A percentile compares a stretch with the other conserved stretches of the same genome.
phyloP scores from a whole-genome alignment of 2,888 invertebrate genomes.

The Allolobophora icterica region DNA sequence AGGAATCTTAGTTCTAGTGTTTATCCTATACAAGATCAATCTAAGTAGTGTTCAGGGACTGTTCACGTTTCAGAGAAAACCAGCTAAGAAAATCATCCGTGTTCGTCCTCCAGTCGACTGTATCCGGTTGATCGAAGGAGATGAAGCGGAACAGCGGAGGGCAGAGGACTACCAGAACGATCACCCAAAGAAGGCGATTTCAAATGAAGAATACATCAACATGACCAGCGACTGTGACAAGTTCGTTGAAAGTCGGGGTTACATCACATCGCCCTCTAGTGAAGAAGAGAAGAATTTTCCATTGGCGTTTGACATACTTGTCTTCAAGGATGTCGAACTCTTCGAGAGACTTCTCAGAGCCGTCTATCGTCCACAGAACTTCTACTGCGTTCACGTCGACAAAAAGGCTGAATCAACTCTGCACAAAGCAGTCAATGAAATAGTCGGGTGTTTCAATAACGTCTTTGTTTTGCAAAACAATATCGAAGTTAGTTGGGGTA shows the following conservation, averaged over 20 bases:
- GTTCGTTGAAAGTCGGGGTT: neutral
- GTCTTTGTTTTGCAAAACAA: conserved; percentile 33
- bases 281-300: conserved; percentile 39
- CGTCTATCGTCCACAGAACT: conserved; percentile 48
- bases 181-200: neutral
- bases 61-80: too few species aligned
- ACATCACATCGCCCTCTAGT: neutral
- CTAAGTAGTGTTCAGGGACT: too few species aligned
- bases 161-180: neutral
- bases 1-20: too few species aligned
- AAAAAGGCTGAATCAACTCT: conserved; percentile 32
- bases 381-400: conserved; percentile 49
- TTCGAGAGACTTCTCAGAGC: conserved; percentile 45
- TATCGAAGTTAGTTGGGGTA: conserved; percentile 42
- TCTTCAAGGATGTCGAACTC: conserved; percentile 40
- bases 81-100: too few species aligned
- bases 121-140: neutral
- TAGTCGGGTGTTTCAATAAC: conserved; percentile 38
- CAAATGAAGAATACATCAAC: neutral
- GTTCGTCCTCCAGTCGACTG: neutral
- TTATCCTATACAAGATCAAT: too few species aligned
- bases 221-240: neutral
- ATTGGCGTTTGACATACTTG: conserved; percentile 38
- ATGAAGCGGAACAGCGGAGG: neutral
- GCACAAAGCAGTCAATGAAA: conserved; percentile 19